Evolutionary conservation across 2,797 vertebrate genomes (phyloP).

Genomic region (Neosilurus mollespiculum): DNA sequence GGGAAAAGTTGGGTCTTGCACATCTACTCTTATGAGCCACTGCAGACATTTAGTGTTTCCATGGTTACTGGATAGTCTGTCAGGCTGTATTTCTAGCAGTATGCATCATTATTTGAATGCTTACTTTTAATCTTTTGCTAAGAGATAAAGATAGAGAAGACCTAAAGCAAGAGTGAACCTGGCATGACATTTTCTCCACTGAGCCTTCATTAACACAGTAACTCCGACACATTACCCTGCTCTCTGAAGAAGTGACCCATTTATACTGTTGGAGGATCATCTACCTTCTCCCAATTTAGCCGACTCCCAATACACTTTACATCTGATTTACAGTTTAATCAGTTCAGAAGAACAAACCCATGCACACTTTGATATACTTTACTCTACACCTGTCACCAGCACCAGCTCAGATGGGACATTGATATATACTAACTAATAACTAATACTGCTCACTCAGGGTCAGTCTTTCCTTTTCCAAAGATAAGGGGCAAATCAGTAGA

Average conservation of each 20-base stretch:
- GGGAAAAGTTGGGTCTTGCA: conserved; percentile 51
- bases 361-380: not conserved
- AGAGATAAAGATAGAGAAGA: conserved; percentile 35
- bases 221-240: conserved; percentile 11
- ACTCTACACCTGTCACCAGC: not conserved
- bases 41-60: conserved; percentile 52
- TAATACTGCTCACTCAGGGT: not conserved
- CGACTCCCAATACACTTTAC: not conserved
- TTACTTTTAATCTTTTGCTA: conserved; percentile 48
- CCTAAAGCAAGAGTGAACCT: conserved; percentile 31
- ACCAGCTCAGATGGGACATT: not conserved
- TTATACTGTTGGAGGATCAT: conserved; percentile 1
- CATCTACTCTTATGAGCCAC: conserved; percentile 41
- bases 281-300: not conserved
- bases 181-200: conserved; percentile 20
- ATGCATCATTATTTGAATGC: conserved; percentile 49
- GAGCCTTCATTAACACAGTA: conserved; percentile 33
- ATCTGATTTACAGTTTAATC: not conserved
- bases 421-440: not conserved
- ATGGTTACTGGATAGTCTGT: conserved; percentile 53
- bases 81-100: conserved; percentile 44
- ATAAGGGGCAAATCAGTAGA: not conserved
- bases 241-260: not conserved
- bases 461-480: not conserved
- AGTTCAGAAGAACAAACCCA: conserved; percentile 24